Base-by-base conservation (phyloP, 2,797 vertebrate species). In the Enoplosus armatus region DNA sequence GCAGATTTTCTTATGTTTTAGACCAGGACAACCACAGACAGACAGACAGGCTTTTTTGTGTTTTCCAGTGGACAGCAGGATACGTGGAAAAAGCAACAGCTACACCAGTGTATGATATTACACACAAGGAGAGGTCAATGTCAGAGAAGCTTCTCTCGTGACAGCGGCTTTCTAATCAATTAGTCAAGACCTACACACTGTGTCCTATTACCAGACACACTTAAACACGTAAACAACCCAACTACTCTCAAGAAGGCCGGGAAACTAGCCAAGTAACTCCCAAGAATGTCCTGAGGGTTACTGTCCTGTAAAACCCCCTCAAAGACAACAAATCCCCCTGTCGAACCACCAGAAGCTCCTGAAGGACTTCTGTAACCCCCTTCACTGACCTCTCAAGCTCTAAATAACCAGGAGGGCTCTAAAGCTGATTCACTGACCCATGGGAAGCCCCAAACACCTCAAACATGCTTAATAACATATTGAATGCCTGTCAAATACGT, bases 141-240 rank as follows among this genome's bases (percentile, higher is more conserved):
- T 51, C 77, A 62, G 58, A 61, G 18, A 33, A 3, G 27, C 69
- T 22, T 86, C 85, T 89, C 88, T n/a, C 8, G 85, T 87, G 80
- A 87, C 88, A 51, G 60, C 60, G 50, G 65, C 61, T 54, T 39
- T 54, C 82, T 89, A 60, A 90, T 92, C 60, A 89, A 88, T 92
- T 88, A 92, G 76, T 92, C 59, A 90, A 24, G 41, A 72, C 54
- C 72, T 6, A 22, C 71, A 22, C 26, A 10, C 41, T 50, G 89
- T 69, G 78, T 90, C 85, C 68, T 18, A 1, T 90, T 87, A 88
- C 85, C 26, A 18, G 6, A 67, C 61, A 50, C 31, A 51, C 35
- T 31, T 9, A 22, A 37, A 6, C 61, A 35, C 20, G 14, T 8
- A 15, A 47, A 55, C 63, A 58, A 6, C n/a, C 0, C 8, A 18